A percentile compares a stretch with the other conserved stretches of the same genome.
Evolutionary conservation across 2,888 invertebrate genomes (phyloP).

Genomic region (Aethes cnicana): DNA sequence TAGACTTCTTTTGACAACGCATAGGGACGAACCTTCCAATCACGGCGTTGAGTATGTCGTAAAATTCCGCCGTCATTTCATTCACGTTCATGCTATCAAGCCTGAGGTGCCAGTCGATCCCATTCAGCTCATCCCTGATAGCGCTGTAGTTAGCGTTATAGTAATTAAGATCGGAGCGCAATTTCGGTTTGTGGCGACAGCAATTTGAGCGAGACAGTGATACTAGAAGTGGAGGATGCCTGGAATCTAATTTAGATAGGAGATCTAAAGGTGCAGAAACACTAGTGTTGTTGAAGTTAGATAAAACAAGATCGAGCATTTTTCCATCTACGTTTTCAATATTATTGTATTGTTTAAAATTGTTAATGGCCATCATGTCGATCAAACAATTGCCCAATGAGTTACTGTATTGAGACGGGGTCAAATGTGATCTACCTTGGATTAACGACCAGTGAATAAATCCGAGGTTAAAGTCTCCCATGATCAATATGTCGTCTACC

Average conservation of each 20-base stretch:
- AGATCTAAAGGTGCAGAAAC: slow-evolving; percentile 15
- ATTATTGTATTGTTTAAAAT: slow-evolving; percentile 30
- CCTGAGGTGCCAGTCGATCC: not conserved
- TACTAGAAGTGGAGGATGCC: slow-evolving; percentile 32
- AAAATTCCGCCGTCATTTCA: not conserved
- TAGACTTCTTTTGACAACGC: not conserved
- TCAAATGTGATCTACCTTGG: too few species aligned
- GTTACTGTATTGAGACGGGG: too few species aligned
- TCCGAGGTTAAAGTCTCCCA: too few species aligned
- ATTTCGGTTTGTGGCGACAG: not conserved
- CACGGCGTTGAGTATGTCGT: not conserved
- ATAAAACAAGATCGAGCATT: slow-evolving; percentile 32
- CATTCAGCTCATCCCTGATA: not conserved
- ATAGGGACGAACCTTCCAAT: slow-evolving; percentile 1
- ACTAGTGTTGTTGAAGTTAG: not conserved
- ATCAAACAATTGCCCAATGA: slow-evolving; percentile 25
- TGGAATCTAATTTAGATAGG: slow-evolving; percentile 28
- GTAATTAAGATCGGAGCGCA: not conserved
- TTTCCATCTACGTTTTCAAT: slow-evolving; percentile 25
- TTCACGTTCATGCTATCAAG: not conserved
- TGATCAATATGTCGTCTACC: too few species aligned
- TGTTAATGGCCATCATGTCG: slow-evolving; percentile 32
- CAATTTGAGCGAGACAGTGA: not conserved
- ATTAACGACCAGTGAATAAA: too few species aligned
- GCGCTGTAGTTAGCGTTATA: not conserved